Base-by-base conservation (phyloP, 2,113 vertebrate species). In the Ellobius talpinus region DNA sequence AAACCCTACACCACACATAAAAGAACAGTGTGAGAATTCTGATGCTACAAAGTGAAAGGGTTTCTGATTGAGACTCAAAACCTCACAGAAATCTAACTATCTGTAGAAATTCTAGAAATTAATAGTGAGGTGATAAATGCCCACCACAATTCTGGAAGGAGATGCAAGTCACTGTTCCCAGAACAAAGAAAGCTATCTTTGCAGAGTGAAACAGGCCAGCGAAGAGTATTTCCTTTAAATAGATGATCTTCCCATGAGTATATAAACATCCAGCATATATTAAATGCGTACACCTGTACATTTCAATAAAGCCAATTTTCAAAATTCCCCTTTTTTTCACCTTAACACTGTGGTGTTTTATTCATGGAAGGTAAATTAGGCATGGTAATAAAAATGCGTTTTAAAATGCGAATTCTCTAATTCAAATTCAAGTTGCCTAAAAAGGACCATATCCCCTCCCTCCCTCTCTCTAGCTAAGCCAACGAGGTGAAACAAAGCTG, bases 11-110 rank as follows among this genome's bases (percentile, higher is more conserved):
- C 24, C 52, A 92, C 93, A 74, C 65, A 23, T 91, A 89, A 94
- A 95, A 79, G 66, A 70, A 81, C 33, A 55, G 14, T 2, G 42
- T 72, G 58, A 90, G 24, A 82, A 92, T 73, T 97, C 33, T 90
- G 47, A 93, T 92, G 29, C 50, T 1, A 70, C 55, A 94, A 87
- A 81, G 47, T 11, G 24, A 17, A 90, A 61, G 7, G 26, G 33
- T 84, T 45, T 90, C 39, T 85, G 31, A 85, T 1, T 31, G 55
- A 84, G 33, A 14, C 61, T 82, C 33, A 90, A 95, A 91, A 72
- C 21, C 17, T 23, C 61, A 17, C 45, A 0, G 42, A 82, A 88
- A 86, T 58, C 3, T 42, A 94, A 29, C 16, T 73, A 7, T 6
- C 12, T 79, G 13, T 9, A 50, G 24, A 45, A 36, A 82, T 47